Evolutionary conservation across 1,140 invertebrate genomes (phyloP), one percentile per base, ranked within the genome.

Genomic region (Drosophila kurseongensis): DNA sequence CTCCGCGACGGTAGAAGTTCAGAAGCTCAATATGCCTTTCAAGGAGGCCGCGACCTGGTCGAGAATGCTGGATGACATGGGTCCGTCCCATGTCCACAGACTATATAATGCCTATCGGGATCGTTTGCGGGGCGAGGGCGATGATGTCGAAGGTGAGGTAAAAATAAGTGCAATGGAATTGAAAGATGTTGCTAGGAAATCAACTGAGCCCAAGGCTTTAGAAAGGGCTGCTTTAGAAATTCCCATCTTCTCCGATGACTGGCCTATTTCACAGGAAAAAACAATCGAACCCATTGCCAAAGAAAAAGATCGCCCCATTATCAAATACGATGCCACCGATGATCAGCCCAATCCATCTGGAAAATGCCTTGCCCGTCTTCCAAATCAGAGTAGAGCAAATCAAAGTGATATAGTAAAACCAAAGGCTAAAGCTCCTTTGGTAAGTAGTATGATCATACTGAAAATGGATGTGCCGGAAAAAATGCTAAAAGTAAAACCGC

Each of bases 101-200:
- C 47, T 86, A 0, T 86, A 79, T 45, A 36, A 76, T 9, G 83
- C 79, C 5, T 77, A 86, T 62, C 36, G 63, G 5, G 58, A 59
- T 5, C 60, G 61, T 1, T 7, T 71, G 4, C 67, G 48, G 16
- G 56, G 54, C 7, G 54, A 42, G 0, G 47, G 13, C 14, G 50
- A 35, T 9, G 50, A 41, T 1, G 7, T 0, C 0, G 51, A 54
- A 18, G 23, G 38, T 7, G 42, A 18, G 7, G n/a, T 16, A 0
- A 9, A 13, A 23, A 8, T 23, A 16, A 14, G 29, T 32, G 6
- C 7, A 3, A 41, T 5, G 16, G n/a, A 52, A 35, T 40, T 16
- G 13, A 35, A 60, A 16, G 35, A 29, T 32, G 6, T 6, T 2
- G 27, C 29, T 4, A 1, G 14, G 0, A 18, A 18, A 32, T 32